Conservation (phyloP, 2,113 vertebrate genomes). For the Oreochromis spilurus region DNA sequence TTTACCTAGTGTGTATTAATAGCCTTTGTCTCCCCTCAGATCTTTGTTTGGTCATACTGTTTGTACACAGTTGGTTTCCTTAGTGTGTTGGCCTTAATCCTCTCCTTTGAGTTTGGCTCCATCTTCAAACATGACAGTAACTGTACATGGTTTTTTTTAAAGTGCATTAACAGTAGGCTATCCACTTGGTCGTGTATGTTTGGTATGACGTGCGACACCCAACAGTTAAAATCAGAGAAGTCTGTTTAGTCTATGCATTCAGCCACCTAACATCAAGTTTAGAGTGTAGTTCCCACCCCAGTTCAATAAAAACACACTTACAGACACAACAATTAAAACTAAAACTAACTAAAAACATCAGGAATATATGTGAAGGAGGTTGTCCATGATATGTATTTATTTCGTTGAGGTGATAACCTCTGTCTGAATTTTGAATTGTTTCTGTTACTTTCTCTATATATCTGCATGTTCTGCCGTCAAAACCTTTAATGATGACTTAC, state of each 20-base stretch:
- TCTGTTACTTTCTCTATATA: neutral
- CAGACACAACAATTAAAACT: neutral
- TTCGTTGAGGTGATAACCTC: neutral
- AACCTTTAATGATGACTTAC: constrained; percentile 67
- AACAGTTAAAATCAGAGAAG: neutral
- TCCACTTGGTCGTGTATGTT: neutral
- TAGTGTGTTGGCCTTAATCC: neutral
- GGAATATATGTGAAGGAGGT: neutral
- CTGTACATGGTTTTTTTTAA: neutral
- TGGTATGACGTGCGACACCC: neutral
- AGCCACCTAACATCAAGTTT: neutral
- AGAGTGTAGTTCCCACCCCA: neutral
- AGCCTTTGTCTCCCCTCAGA: too few species aligned
- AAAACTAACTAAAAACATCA: neutral
- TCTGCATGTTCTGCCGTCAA: neutral
- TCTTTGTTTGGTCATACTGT: too few species aligned
- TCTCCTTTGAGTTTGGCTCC: neutral
- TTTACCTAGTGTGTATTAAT: too few species aligned
- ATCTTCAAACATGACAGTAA: neutral
- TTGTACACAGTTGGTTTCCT: neutral
- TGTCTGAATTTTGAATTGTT: neutral
- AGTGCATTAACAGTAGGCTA: neutral
- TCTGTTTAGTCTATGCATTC: neutral
- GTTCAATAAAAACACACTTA: neutral
- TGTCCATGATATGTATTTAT: neutral